Percentiles rank a stretch among this genome's conserved stretches.
phyloP scores from a whole-genome alignment of 2,888 invertebrate genomes.

The Electrophaes corylata region DNA sequence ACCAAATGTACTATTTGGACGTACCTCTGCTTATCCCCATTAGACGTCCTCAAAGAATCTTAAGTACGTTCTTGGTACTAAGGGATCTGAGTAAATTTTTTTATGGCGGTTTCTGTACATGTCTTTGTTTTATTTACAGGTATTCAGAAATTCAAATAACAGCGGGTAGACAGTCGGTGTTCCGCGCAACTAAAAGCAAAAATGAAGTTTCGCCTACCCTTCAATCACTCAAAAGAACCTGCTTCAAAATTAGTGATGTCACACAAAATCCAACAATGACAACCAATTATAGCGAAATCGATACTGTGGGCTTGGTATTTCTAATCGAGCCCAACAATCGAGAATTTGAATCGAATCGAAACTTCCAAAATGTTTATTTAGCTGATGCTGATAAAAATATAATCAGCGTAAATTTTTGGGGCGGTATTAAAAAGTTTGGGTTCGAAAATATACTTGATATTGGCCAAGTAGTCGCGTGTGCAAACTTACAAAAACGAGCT shows the following conservation, averaged over 20 bases:
- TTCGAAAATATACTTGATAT: conserved; percentile 82
- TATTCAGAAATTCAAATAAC: conserved; percentile 83
- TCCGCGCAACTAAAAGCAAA: conserved; percentile 59
- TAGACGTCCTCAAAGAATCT: too few relatives aligned
- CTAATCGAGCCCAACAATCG: conserved; percentile 76
- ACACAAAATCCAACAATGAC: conserved; percentile 48
- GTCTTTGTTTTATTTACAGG: conserved; percentile 55
- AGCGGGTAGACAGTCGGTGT: conserved; percentile 78
- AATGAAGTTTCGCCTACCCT: conserved; percentile 42
- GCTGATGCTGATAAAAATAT: conserved; percentile 82
- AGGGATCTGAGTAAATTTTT: too few relatives aligned
- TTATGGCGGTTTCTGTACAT: too few relatives aligned
- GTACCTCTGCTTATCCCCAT: too few relatives aligned
- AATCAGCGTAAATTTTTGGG: conserved; percentile 83
- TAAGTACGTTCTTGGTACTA: too few relatives aligned
- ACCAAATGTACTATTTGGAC: too few relatives aligned
- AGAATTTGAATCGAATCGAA: conserved; percentile 63
- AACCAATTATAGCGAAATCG: conserved; percentile 87
- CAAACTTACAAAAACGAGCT: conserved; percentile 86
- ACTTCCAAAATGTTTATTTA: conserved; percentile 85
- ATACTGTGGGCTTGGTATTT: conserved; percentile 88
- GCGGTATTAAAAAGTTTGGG: conserved; percentile 76
- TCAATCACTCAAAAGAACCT: conserved; percentile 60
- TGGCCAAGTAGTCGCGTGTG: conserved; percentile 83
- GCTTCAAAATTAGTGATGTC: conserved; percentile 77